Evolutionary conservation across 1,140 invertebrate genomes (phyloP), one percentile per base, ranked within the genome.

Genomic region (Scaptodrosophila lebanonensis): DNA sequence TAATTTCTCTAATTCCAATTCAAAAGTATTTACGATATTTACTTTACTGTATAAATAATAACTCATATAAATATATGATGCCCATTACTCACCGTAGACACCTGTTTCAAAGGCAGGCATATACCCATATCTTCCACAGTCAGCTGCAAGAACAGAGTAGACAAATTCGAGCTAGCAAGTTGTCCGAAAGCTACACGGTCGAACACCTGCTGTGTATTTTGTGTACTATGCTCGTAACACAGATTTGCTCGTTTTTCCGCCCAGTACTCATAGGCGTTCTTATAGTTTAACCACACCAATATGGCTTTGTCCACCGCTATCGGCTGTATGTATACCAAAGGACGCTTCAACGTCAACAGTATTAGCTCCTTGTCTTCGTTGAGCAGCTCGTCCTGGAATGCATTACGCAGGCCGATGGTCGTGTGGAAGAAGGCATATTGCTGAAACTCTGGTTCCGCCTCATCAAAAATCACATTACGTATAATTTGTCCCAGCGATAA

Each of bases 201-300:
- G 64, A 92, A 90, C 3, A 91, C 89, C 79, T 91, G 59, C 8
- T 67, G 73, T 0, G 66, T 53, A 7, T 59, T 39, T 1, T 61
- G 95, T 93, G 38, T 92, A 92, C 7, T 95, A 87, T 15, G 96
- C 86, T 97, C 94, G 62, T 93, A 95, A 72, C 95, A 97, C 1
- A 97, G 88, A 83, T 93, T 95, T 0, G 94, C 92, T 13, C 97
- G 88, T 87, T 98, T 97, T 84, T 98, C 97, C 64, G 96, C 97
- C 97, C 97, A 99, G 88, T 98, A 99, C 84, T 99, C 97, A 79
- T 99, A 99, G 0, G 97, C 97, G 88, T 98, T 98, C 88, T 98
- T 98, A 84, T 99, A 99, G 88, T 98, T 99, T 33, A 99, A 88
- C 97, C 97, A 99, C 5, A 99, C 97, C 1, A 99, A 90, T 56